These are phyloP conservation scores for Callimorpha dominula DNA, from an alignment of 2,888 invertebrate species.

Conservation along the genomic window DNA sequence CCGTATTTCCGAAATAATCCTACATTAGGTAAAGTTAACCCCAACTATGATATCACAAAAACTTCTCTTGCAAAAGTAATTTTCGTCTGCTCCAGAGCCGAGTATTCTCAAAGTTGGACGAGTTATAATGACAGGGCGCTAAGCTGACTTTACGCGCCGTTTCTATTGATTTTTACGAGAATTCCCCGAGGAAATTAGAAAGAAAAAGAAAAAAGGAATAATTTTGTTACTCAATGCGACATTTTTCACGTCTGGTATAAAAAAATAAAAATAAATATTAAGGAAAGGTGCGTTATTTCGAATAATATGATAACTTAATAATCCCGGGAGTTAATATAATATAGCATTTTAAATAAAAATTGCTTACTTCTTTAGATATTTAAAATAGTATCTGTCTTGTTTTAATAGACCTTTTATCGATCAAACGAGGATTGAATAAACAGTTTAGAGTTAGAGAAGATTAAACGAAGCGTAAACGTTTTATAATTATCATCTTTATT, in stretches of 20 bases:
- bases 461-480: too few relatives aligned
- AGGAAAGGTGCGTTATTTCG: background rate
- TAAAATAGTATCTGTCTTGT: background rate
- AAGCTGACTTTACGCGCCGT: background rate
- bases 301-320: background rate
- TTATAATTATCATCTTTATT: too few relatives aligned
- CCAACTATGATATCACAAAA: conserved; percentile 7
- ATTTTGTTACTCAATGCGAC: conserved; percentile 2
- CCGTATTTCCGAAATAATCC: background rate
- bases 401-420: too few relatives aligned
- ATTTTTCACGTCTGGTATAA: conserved; percentile 5
- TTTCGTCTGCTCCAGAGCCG: background rate
- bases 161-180: background rate
- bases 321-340: background rate
- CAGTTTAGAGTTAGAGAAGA: too few relatives aligned
- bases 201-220: background rate
- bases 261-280: background rate
- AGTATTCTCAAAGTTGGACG: conserved; percentile 8
- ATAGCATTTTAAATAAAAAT: background rate
- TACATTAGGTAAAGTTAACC: background rate
- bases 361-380: background rate
- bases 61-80: conserved; percentile 13
- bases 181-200: background rate
- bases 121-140: conserved; percentile 16
- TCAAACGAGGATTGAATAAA: too few relatives aligned